Evolutionary conservation across 2,797 vertebrate species (phyloP).

Genomic region (Neosilurus hyrtlii): DNA sequence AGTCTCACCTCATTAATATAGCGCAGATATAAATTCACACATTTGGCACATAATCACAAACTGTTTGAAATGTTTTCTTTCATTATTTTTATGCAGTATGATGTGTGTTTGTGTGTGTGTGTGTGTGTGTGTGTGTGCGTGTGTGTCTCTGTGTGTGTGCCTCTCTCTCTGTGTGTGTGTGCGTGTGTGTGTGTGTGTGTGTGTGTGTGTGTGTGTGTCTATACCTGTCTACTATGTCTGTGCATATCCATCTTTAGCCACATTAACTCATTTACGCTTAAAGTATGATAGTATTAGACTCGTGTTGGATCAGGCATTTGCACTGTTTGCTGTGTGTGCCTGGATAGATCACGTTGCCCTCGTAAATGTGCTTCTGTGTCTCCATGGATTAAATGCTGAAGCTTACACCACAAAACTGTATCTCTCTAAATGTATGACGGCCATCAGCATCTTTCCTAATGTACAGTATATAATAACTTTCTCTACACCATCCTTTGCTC

Average conservation of each 20-base stretch:
- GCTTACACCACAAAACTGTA: slow-evolving; percentile 57
- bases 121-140: slow-evolving; percentile 3
- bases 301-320: slow-evolving; percentile 38
- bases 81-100: slow-evolving; percentile 5
- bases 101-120: background rate
- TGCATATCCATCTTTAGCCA: slow-evolving; percentile 1
- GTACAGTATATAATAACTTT: slow-evolving; percentile 52
- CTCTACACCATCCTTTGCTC: background rate
- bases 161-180: no score
- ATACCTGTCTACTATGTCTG: background rate
- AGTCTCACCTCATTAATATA: slow-evolving; percentile 25
- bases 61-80: slow-evolving; percentile 17
- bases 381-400: slow-evolving; percentile 61
- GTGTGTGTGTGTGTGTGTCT: no score
- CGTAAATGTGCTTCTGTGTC: slow-evolving; percentile 66
- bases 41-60: slow-evolving; percentile 23
- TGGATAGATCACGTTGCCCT: slow-evolving; percentile 60
- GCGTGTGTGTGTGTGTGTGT: no score
- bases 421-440: slow-evolving; percentile 46
- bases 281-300: slow-evolving; percentile 7
- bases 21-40: slow-evolving; percentile 19
- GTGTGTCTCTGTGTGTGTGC: background rate
- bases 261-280: background rate
- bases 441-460: slow-evolving; percentile 28
- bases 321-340: slow-evolving; percentile 35